Conservation (phyloP, 2,797 vertebrate species). For the Sebastes ruberrimus region DNA sequence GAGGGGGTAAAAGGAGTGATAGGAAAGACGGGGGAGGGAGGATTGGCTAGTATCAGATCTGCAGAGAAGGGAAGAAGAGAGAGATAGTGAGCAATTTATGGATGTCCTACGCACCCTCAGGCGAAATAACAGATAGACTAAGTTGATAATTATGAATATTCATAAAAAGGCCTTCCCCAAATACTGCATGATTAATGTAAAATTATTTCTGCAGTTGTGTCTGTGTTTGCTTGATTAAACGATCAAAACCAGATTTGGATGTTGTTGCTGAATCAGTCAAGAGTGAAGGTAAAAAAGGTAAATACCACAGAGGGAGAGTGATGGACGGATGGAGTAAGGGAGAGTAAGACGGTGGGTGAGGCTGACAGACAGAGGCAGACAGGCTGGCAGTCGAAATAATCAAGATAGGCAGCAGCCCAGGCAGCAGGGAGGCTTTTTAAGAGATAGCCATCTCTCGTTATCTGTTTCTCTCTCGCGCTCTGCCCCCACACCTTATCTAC, state of each 20-base stretch:
- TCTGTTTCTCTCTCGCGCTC: slow-evolving; percentile 47
- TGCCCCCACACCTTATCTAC: slow-evolving; percentile 61
- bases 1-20: slow-evolving; percentile 40
- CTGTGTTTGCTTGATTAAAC: slow-evolving; percentile 58
- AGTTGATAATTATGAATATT: slow-evolving; percentile 63
- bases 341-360: slow-evolving; percentile 1
- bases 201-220: slow-evolving; percentile 50
- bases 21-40: slow-evolving; percentile 28
- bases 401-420: slow-evolving; percentile 41
- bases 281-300: not conserved
- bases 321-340: slow-evolving; percentile 10
- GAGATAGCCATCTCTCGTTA: slow-evolving; percentile 70
- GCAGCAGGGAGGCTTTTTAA: slow-evolving; percentile 61
- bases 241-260: slow-evolving; percentile 27
- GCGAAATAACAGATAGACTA: slow-evolving; percentile 86
- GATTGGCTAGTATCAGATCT: slow-evolving; percentile 43
- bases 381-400: slow-evolving; percentile 36
- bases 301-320: slow-evolving; percentile 1
- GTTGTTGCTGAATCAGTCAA: slow-evolving; percentile 43
- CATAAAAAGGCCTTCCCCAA: slow-evolving; percentile 46
- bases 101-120: slow-evolving; percentile 48
- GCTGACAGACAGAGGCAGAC: slow-evolving; percentile 29
- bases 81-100: slow-evolving; percentile 37
- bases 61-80: slow-evolving; percentile 33
- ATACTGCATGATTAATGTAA: slow-evolving; percentile 51